Evolutionary conservation across 1,140 invertebrate species (phyloP).

Genomic region (Cylas formicarius): DNA sequence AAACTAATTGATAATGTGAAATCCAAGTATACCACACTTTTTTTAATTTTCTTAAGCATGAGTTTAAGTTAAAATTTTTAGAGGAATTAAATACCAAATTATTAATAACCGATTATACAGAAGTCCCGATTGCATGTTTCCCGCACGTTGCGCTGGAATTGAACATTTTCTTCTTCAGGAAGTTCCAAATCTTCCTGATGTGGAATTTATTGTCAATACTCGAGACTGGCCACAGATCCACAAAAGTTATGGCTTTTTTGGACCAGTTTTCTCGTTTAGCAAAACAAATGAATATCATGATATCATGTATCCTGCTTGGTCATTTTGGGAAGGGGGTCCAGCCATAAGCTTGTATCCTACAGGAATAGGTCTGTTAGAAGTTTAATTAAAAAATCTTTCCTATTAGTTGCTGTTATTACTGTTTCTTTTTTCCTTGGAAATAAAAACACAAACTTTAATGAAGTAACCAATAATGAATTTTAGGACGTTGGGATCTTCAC

Average conservation of each 20-base stretch:
- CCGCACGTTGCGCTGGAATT: slow-evolving; percentile 79
- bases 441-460: slow-evolving; percentile 1
- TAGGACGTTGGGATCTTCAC: slow-evolving; percentile 79
- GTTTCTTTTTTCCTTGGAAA: neutral
- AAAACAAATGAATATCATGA: slow-evolving; percentile 83
- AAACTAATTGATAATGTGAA: slow-evolving; percentile 54
- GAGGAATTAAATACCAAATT: slow-evolving; percentile 80
- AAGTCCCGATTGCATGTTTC: slow-evolving; percentile 83
- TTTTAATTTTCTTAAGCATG: slow-evolving; percentile 8
- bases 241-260: slow-evolving; percentile 51
- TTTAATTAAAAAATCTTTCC: neutral
- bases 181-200: slow-evolving; percentile 61
- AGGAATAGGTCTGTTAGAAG: slow-evolving; percentile 57
- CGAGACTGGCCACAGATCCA: slow-evolving; percentile 87
- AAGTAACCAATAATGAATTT: too few relatives aligned
- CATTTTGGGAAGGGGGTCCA: slow-evolving; percentile 96
- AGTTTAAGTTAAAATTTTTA: slow-evolving; percentile 36
- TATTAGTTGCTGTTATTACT: slow-evolving; percentile 1
- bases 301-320: slow-evolving; percentile 95
- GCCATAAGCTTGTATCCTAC: slow-evolving; percentile 88
- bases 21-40: slow-evolving; percentile 43
- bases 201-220: slow-evolving; percentile 84
- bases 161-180: slow-evolving; percentile 79
- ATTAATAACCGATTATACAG: slow-evolving; percentile 74
- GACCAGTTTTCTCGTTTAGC: slow-evolving; percentile 91